Evolutionary conservation across 2,888 invertebrate genomes (phyloP), one percentile per base, ranked within the genome.

Genomic region (Platycheirus albimanus): DNA sequence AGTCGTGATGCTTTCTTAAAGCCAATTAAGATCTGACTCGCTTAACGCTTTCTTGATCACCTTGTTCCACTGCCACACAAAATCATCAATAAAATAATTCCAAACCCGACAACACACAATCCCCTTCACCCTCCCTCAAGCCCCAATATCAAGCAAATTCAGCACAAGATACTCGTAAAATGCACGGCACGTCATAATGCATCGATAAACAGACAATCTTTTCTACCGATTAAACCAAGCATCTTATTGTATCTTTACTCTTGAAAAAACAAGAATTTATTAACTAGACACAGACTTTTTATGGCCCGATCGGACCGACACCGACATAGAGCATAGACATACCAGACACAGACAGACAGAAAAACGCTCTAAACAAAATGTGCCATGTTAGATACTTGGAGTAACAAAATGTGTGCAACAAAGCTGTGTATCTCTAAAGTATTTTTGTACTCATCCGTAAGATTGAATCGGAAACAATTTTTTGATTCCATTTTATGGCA

Each of bases 51-150:
- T 11, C 67, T 45, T 19, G 63, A 13, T 74, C 36, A 69, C 79
- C 79, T 79, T 80, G 75, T 80, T 69, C 79, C 36, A 80, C 79
- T 80, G 69, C 75, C 69, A 79, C 63, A 74, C 41, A 63, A 63
- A 69, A 74, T 20, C 67, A 45, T 24, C 36, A 74, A 69, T 56
- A 49, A 30, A 56, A 54, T 47, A 64, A 63, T 54, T 56, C 28
- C 24, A 74, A 41, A 17, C n/a, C n/a, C n/a, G n/a, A 24, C 54
- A 3, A 41, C 13, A 0, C 19, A 28, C 10, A 8, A 19, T 28
- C 20, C 52, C 41, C 15, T 58, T 17, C 30, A n/a, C n/a, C n/a
- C n/a, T n/a, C n/a, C n/a, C n/a, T n/a, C n/a, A n/a, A n/a, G n/a
- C 54, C 47, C 7, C 43, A 70, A 36, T 63, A 15, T 28, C 10